These are phyloP conservation scores for Eulemur rubriventer DNA, from an alignment of 2,797 vertebrate species.

Conservation along the genomic window DNA sequence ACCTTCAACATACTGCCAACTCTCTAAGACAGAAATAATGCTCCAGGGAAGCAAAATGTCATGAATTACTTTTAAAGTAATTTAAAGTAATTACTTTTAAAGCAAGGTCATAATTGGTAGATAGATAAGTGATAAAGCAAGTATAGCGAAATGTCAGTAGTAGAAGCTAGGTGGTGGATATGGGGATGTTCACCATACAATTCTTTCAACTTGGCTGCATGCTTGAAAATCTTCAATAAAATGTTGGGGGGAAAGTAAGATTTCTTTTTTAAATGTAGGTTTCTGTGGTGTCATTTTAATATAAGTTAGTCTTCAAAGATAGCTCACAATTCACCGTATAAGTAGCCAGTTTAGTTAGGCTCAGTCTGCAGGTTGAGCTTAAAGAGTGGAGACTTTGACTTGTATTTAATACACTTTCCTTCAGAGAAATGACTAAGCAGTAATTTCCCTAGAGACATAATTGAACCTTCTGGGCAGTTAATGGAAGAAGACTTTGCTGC, in stretches of 20 bases:
- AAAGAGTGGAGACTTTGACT: neutral
- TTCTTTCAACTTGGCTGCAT: neutral
- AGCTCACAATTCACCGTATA: neutral
- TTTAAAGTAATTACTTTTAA: neutral
- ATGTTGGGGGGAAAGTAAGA: neutral
- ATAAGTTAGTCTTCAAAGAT: neutral
- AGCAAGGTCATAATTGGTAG: neutral
- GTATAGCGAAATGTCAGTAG: neutral
- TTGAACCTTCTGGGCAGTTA: neutral
- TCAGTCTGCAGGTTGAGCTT: neutral
- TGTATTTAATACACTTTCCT: neutral
- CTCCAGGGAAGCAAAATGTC: neutral
- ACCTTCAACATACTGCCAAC: too few relatives aligned
- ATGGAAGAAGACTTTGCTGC: neutral
- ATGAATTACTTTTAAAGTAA: neutral
- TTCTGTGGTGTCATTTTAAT: neutral
- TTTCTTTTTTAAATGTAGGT: neutral
- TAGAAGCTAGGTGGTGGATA: neutral
- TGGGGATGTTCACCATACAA: neutral
- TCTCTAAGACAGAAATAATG: neutral
- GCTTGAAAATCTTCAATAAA: neutral
- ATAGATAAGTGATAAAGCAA: neutral
- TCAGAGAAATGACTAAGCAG: slow-evolving; percentile 57
- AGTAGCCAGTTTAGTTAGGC: neutral
- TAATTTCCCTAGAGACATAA: slow-evolving; percentile 30